Base-by-base conservation (phyloP, 1,140 invertebrate genomes). In the Anthonomus grandis region DNA sequence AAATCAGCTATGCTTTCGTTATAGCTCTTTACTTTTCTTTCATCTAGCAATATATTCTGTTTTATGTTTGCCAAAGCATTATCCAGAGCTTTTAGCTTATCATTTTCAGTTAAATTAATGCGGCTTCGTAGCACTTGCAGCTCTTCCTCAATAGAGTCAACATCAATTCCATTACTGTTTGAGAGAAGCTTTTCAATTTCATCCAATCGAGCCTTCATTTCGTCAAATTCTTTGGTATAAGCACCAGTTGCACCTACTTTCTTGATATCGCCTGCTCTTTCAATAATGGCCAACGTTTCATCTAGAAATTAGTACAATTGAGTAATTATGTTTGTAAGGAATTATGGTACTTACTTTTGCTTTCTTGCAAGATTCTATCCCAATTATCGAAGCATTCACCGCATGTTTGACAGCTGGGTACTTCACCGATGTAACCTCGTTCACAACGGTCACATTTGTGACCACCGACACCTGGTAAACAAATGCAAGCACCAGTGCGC, bases 381-480 rank as follows among this genome's bases (percentile, higher is more conserved):
- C 97, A 99, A 72, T 97, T 97, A 69, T 97, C 89, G 74, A 99
- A 99, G 77, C 97, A 99, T 74, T 99, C 97, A 10, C 97, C 97
- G 76, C 97, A 99, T 0, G 94, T 86, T 34, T 82, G 79, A 71
- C 97, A 99, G 63, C 87, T 79, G 0, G 96, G 96, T 27, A 94
- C 88, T 36, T 83, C 75, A 6, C 97, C 97, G 31, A 91, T 84
- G 65, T 90, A 98, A 17, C 97, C 96, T 52, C 96, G 81, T 34
- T 90, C 95, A 77, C 97, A 99, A 60, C 84, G 79, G 71, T 99
- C 91, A 76, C 97, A 99, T 69, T 93, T 92, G 61, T 90, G 83
- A 8, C 97, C 97, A 41, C 94, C 93, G 57, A 98, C 97, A 3
- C 91, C 97, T 59, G 84, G 81, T 60, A 86, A 81, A 78, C 97